Evolutionary conservation across 2,888 invertebrate species (phyloP).

Genomic region (Mesorhabditis spiculigera): DNA sequence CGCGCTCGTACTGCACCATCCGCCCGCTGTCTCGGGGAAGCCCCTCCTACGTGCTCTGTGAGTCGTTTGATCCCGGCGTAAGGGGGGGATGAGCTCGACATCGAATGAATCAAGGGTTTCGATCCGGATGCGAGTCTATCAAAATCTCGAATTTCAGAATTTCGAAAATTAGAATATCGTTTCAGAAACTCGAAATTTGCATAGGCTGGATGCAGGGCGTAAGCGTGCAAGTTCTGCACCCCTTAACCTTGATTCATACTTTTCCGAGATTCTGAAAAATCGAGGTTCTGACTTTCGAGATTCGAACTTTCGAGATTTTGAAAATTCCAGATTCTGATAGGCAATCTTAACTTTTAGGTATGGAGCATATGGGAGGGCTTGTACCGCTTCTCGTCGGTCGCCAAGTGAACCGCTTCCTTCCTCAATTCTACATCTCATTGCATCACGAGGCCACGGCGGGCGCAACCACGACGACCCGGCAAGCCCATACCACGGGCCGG

Average conservation of each 20-base stretch:
- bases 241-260: no score
- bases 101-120: no score
- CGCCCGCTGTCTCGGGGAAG: constrained; percentile 57
- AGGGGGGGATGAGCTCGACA: not conserved
- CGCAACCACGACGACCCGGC: no score
- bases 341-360: constrained; percentile 35
- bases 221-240: no score
- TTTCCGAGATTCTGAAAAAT: no score
- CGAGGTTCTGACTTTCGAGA: not conserved
- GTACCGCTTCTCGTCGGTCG: constrained; percentile 86
- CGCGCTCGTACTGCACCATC: constrained; percentile 94
- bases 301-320: not conserved
- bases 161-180: no score
- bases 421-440: constrained; percentile 83
- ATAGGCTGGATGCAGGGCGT: no score
- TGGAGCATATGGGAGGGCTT: constrained; percentile 88
- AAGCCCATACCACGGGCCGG: not conserved
- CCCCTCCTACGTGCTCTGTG: constrained; percentile 67
- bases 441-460: constrained; percentile 22
- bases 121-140: no score
- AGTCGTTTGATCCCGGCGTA: not conserved
- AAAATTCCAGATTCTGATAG: not conserved
- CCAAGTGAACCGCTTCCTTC: constrained; percentile 89
- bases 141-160: no score
- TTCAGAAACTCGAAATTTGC: no score